These are phyloP conservation scores for Copidosoma floridanum DNA, from an alignment of 1,140 invertebrate genomes.

Conservation along the genomic window DNA sequence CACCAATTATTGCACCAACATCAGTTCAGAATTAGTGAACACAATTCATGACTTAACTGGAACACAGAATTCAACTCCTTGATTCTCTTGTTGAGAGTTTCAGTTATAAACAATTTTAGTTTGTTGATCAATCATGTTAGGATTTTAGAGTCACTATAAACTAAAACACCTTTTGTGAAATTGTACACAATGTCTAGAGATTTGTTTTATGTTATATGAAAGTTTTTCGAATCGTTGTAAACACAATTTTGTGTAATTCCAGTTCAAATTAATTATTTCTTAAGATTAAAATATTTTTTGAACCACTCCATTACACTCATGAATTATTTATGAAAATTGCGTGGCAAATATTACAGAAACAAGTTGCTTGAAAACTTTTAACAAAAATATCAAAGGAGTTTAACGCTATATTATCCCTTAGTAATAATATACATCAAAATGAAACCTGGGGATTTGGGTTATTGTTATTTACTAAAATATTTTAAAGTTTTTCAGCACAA, in stretches of 20 bases:
- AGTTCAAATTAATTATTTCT: not conserved
- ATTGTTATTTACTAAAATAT: slow-evolving; percentile 1
- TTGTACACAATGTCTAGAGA: slow-evolving; percentile 27
- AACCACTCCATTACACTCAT: slow-evolving; percentile 5
- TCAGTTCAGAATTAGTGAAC: slow-evolving; percentile 16
- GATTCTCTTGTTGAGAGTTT: slow-evolving; percentile 26
- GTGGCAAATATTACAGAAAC: slow-evolving; percentile 7
- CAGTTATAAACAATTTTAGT: slow-evolving; percentile 24
- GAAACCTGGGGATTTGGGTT: not conserved
- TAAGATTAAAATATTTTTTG: not conserved
- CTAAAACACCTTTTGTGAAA: slow-evolving; percentile 22
- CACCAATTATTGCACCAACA: slow-evolving; percentile 27
- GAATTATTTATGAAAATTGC: not conserved
- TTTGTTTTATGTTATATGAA: slow-evolving; percentile 29
- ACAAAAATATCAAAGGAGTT: slow-evolving; percentile 24
- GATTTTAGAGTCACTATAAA: slow-evolving; percentile 26
- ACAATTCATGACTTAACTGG: slow-evolving; percentile 23
- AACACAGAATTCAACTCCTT: slow-evolving; percentile 18
- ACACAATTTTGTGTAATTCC: slow-evolving; percentile 23
- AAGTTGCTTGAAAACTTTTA: slow-evolving; percentile 13
- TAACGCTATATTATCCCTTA: slow-evolving; percentile 27
- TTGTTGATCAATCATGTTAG: slow-evolving; percentile 14
- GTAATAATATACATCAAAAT: slow-evolving; percentile 3
- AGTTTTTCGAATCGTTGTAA: slow-evolving; percentile 23
- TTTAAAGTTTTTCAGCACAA: slow-evolving; percentile 7